Base-by-base conservation (phyloP, 2,797 vertebrate genomes). In the Borostomias antarcticus region DNA sequence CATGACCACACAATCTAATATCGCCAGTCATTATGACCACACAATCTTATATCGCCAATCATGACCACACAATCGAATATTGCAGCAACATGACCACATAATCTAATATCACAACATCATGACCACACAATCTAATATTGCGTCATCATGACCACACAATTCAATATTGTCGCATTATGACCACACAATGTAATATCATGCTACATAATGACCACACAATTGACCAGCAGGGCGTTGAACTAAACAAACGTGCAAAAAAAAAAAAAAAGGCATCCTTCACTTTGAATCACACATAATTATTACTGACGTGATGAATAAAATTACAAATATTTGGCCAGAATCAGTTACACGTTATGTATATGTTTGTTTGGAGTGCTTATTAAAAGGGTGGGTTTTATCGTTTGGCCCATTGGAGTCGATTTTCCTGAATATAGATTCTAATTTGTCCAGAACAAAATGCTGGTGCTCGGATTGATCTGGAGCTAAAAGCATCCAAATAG, bases 381-480 rank as follows among this genome's bases (percentile, higher is more conserved):
- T 70, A 77, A 82, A 80, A 63, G 50, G 60, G 69, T 5, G 3
- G 47, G 77, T 82, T 82, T 79, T 77, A 72, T 72, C 79, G 79
- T 73, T 80, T 48, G n/a, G 68, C 70, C 72, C 74, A 71, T 82
- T 76, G 72, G 64, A 1, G 19, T 66, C 51, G 48, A 52, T 67
- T 62, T 17, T 86, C 84, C 78, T 82, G 80, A 79, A 37, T 66
- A 57, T 17, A 72, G 80, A 86, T 84, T 64, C 53, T 72, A 75
- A 84, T 87, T 82, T 1, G 58, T 59, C 2, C 30, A 77, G 73
- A 80, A 69, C 77, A 72, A 65, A 51, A 30, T 64, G 73, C 65
- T 75, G 73, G 45, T 69, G 64, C 45, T 72, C 25, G 75, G 78
- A 83, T 28, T 86, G 80, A 88, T 83, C 71, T 76, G 45, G 64